Evolutionary conservation across 2,888 invertebrate genomes (phyloP), one percentile per base, ranked within the genome.

Genomic region (Glyphotaelius pellucidus): DNA sequence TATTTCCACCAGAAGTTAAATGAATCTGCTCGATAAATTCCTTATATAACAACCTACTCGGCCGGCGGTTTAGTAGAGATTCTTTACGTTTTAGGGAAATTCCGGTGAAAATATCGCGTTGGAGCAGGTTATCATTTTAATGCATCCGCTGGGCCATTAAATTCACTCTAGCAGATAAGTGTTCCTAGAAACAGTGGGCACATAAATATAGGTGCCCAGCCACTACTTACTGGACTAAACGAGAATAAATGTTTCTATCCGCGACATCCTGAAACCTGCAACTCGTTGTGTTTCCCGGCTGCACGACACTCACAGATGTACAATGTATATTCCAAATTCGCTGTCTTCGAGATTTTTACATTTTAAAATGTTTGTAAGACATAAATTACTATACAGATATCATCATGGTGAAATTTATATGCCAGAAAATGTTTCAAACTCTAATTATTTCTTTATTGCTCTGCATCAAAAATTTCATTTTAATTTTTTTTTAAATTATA

Each of bases 91-190:
- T n/a, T 47, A n/a, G 87, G 31, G 47, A 52, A 52, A 52, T 52
- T n/a, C 52, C 25, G 19, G 52, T 15, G 87, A 87, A 87, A 86
- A 87, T 30, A n/a, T 87, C 87, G n/a, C 32, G 30, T 52, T 3
- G 52, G 30, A 87, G 67, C 25, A 42, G 38, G 85, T 85, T 32
- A 85, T 85, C 35, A 67, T 87, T 52, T 87, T 87, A 87, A 87
- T 87, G 87, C 87, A 87, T 52, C 32, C 52, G 87, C n/a, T 19
- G 87, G 38, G 87, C 47, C 52, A 52, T 42, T 85, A 85, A 85
- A 38, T 85, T 85, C 85, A 67, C 67, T 67, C 85, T 35, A 35
- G 32, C 85, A 85, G 85, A 85, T 85, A n/a, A 32, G 85, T 85
- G 38, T 81, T 81, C 67, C 80, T 35, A 35, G 85, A 87, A 30